Conservation (phyloP, 2,888 invertebrate genomes). For the Rhabditoides inermis region DNA sequence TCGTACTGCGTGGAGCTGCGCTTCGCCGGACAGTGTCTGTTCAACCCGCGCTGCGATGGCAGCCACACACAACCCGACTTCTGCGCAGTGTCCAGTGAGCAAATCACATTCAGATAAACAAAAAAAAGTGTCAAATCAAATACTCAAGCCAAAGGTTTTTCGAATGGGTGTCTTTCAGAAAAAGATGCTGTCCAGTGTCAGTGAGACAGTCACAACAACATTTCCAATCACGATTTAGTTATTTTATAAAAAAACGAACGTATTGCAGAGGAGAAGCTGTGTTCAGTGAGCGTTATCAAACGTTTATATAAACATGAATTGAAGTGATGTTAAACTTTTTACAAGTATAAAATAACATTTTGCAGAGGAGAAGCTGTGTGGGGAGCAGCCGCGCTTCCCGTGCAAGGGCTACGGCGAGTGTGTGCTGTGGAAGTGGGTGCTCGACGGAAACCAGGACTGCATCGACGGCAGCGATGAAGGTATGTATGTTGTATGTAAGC, state of each 20-base stretch:
- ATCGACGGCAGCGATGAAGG: constrained; percentile 49
- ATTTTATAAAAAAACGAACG: too few species aligned
- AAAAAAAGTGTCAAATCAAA: neutral
- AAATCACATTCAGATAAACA: neutral
- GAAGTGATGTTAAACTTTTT: too few species aligned
- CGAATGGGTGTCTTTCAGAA: too few species aligned
- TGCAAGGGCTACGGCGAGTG: constrained; percentile 51
- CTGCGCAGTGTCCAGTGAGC: constrained; percentile 26
- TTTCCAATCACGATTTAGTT: too few species aligned
- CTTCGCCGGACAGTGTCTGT: constrained; percentile 39
- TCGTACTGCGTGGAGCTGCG: constrained; percentile 40
- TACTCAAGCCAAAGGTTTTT: neutral
- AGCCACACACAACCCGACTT: constrained; percentile 24
- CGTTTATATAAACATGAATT: too few species aligned
- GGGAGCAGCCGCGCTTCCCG: constrained; percentile 31
- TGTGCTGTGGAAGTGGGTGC: constrained; percentile 42
- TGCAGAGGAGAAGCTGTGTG: constrained; percentile 45
- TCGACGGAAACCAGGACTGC: constrained; percentile 45
- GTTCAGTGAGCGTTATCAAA: too few species aligned
- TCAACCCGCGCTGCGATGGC: constrained; percentile 38
- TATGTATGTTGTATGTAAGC: constrained; percentile 6
- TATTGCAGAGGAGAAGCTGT: too few species aligned
- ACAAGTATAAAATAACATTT: too few species aligned
- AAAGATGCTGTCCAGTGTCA: too few species aligned
- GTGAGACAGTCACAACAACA: too few species aligned